Base-by-base conservation (phyloP, 1,140 invertebrate species). In the Drosophila watanabei region DNA sequence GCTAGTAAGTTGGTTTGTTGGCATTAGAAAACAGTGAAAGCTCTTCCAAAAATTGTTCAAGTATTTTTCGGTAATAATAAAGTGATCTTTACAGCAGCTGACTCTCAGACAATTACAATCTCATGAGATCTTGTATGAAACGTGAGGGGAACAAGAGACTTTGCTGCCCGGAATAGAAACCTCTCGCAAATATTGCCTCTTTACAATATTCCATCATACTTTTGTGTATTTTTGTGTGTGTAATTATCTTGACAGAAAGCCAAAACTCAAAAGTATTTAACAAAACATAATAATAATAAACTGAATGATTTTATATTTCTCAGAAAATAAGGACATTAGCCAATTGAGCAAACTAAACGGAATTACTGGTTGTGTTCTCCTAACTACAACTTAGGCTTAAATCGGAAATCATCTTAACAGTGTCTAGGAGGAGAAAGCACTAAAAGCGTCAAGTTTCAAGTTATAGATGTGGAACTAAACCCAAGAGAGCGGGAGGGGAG, bases 191-290 rank as follows among this genome's bases (percentile, higher is more conserved):
- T 73, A 59, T 52, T 57, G 39, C 24, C 46, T 56, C 58, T 69
- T 54, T 35, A 68, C 70, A 63, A 45, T 76, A 59, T 43, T 59
- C n/a, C 45, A 56, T 46, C 61, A 70, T 79, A 45, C 71, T 76
- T 82, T 63, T 61, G 75, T 86, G 82, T 86, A 79, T 79, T 79
- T 85, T 80, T 89, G 64, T 88, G 43, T 80, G 84, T 86, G 82
- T 86, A 59, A 75, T 54, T 71, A 71, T 82, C 52, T 79, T 75
- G 65, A 87, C 77, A 59, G 52, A 86, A 86, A 58, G 72, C 71
- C 60, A 54, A 69, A 57, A 71, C 63, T 46, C 20, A 77, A 73
- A 57, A 43, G 43, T 63, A 73, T 48, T 14, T 11, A 41, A 41
- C 24, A 11, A 48, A 62, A 70, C 6, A 41, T 46, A 49, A 56